phyloP scores from a whole-genome alignment of 2,888 invertebrate genomes.

The Lapara coniferarum region DNA sequence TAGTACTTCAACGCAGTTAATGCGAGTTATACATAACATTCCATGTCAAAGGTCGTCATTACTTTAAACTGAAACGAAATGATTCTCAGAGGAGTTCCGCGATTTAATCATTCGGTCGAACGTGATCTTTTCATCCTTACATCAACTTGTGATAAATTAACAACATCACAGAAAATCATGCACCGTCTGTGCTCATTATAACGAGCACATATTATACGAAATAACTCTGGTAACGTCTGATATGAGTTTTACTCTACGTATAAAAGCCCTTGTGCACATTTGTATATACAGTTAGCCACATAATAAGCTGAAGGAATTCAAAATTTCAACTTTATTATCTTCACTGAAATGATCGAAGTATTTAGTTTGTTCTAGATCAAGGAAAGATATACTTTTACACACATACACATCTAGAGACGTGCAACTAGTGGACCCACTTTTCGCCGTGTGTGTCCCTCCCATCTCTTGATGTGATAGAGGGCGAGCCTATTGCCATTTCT shows the following conservation, averaged over 20 bases:
- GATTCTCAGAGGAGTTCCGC: constrained; percentile 49
- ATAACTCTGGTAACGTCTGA: constrained; percentile 20
- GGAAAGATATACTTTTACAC: no score
- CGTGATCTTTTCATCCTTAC: constrained; percentile 60
- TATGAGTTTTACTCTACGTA: neutral
- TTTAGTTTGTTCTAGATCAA: no score
- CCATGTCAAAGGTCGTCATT: constrained; percentile 39
- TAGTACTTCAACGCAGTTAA: neutral
- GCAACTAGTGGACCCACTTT: no score
- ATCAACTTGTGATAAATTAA: constrained; percentile 59
- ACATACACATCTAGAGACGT: no score
- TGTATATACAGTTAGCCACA: no score
- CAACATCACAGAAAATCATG: constrained; percentile 56
- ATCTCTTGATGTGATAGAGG: no score
- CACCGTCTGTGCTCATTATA: constrained; percentile 21
- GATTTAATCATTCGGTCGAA: constrained; percentile 51
- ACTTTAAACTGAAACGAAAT: constrained; percentile 55
- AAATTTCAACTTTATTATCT: no score
- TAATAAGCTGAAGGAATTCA: no score
- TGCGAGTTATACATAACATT: constrained; percentile 20
- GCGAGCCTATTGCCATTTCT: no score
- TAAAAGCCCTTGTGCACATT: no score
- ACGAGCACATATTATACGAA: constrained; percentile 32
- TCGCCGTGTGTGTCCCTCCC: no score
- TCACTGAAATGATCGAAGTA: no score